phyloP scores from a whole-genome alignment of 2,113 vertebrate species.

The Tretioscincus oriximinensis region DNA sequence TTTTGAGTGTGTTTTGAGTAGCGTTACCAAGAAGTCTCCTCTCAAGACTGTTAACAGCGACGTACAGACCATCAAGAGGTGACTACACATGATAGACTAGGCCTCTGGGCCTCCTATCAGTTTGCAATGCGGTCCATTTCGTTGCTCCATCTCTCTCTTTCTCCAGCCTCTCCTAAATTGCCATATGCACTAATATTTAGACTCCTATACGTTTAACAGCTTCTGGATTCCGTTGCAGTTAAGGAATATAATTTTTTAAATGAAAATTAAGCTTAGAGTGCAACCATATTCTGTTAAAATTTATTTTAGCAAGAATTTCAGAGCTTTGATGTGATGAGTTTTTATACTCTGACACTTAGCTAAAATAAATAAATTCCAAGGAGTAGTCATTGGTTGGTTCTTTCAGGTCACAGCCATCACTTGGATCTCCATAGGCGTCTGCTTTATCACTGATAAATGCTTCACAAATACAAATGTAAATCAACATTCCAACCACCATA shows the following conservation, averaged over 20 bases:
- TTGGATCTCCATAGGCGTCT: accelerated
- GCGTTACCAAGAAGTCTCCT: too few species aligned
- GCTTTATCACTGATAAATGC: background rate
- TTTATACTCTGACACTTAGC: background rate
- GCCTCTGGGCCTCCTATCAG: too few species aligned
- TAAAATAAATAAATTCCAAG: background rate
- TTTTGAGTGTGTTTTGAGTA: too few species aligned
- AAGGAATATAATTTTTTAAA: background rate
- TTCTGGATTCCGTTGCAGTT: background rate
- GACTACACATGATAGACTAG: too few species aligned
- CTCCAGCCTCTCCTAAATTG: too few species aligned
- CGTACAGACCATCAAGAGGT: too few species aligned
- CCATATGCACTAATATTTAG: too few species aligned
- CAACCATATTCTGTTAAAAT: background rate
- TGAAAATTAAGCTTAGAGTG: background rate
- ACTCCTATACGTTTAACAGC: too few species aligned
- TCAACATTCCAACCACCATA: background rate
- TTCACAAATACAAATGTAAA: conserved; percentile 24
- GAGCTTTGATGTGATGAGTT: background rate
- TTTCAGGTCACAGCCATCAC: background rate
- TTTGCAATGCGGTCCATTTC: too few species aligned
- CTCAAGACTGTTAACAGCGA: too few species aligned
- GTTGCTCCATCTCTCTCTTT: too few species aligned
- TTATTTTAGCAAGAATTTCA: background rate
- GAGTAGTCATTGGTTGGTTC: background rate